These are phyloP conservation scores for Dynastes grantii DNA, from an alignment of 2,888 invertebrate species.

Conservation along the genomic window DNA sequence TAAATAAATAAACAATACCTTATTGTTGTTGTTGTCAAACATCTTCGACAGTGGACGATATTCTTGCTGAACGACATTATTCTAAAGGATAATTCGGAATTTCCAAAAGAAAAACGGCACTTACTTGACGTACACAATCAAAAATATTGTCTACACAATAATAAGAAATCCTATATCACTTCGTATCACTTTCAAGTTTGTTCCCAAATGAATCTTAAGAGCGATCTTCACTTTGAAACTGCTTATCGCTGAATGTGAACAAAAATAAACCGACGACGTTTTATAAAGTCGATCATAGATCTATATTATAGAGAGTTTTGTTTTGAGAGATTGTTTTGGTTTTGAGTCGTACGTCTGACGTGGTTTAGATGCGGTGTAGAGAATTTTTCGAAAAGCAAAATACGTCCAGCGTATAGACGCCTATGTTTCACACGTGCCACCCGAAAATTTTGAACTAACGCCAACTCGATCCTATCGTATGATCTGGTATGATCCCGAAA, in stretches of 20 bases:
- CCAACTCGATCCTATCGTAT: constrained; percentile 34
- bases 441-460: constrained; percentile 35
- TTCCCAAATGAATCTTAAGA: not conserved
- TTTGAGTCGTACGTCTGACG: not conserved
- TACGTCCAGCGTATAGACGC: not conserved
- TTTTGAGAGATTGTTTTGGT: constrained; percentile 12
- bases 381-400: constrained; percentile 12
- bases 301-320: not conserved
- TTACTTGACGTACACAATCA: not conserved
- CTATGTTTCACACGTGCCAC: constrained; percentile 22
- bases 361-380: not conserved
- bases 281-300: constrained; percentile 2
- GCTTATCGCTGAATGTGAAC: constrained; percentile 15
- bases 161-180: too few relatives aligned
- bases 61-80: constrained; percentile 68
- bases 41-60: constrained; percentile 65
- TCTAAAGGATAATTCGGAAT: not conserved
- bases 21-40: constrained; percentile 64
- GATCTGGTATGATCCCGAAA: constrained; percentile 31
- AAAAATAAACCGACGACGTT: not conserved
- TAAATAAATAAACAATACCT: constrained; percentile 52
- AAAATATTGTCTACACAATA: too few relatives aligned
- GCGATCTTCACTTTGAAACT: not conserved
- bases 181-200: too few relatives aligned
- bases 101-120: not conserved